Percentiles rank a stretch among this genome's conserved stretches.
phyloP scores from a whole-genome alignment of 2,888 invertebrate genomes.

The Caenorhabditis sulstoni region DNA sequence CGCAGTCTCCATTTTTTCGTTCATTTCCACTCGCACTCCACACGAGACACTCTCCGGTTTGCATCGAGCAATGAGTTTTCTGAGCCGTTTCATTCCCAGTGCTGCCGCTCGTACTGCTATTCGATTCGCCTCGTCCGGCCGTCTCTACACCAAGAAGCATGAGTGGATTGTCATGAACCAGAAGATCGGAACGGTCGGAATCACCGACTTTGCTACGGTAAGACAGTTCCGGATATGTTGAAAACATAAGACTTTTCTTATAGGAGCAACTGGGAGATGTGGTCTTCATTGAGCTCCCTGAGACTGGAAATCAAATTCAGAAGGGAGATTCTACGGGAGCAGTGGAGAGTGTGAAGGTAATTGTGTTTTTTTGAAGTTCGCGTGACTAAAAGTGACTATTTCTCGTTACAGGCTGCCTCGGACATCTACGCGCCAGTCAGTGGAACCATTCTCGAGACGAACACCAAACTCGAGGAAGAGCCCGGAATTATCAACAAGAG shows the following conservation, averaged over 20 bases:
- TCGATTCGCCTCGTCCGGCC: conserved; percentile 59
- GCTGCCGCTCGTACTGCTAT: conserved; percentile 34
- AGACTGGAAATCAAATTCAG: conserved; percentile 84
- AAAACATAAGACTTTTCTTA: conserved; percentile 6
- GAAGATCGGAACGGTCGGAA: conserved; percentile 91
- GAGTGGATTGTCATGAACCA: conserved; percentile 89
- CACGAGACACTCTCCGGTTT: background rate
- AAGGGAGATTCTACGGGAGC: conserved; percentile 91
- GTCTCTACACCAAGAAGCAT: conserved; percentile 89
- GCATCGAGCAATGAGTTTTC: conserved; percentile 46
- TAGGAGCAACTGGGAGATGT: conserved; percentile 96
- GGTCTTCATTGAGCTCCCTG: conserved; percentile 95
- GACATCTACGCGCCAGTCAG: conserved; percentile 94
- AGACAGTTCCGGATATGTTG: background rate
- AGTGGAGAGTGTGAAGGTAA: conserved; percentile 89
- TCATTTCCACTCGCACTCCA: background rate
- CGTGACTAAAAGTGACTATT: too few species aligned
- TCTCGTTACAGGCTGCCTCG: conserved; percentile 87
- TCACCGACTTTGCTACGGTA: conserved; percentile 92
- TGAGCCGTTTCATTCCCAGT: conserved; percentile 37
- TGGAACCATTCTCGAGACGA: conserved; percentile 90
- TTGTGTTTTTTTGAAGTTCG: background rate
- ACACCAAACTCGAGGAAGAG: conserved; percentile 88
- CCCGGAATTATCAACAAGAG: conserved; percentile 92
- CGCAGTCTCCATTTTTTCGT: background rate